Evolutionary conservation across 1,140 invertebrate genomes (phyloP).

Genomic region (Leucophenga varia): DNA sequence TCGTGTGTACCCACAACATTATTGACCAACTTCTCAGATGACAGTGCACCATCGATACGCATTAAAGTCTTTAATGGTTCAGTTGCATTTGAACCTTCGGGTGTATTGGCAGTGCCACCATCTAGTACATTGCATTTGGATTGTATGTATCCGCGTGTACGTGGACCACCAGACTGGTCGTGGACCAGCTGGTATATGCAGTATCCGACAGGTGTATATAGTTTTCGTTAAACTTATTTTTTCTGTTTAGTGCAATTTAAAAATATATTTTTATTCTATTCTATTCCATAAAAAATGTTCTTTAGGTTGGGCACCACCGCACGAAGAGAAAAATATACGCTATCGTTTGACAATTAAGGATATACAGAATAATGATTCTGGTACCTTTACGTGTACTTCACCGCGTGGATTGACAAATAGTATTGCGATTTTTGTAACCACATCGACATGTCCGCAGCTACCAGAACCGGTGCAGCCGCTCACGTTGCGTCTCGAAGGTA

Average conservation of each 20-base stretch:
- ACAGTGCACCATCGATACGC: slow-evolving; percentile 80
- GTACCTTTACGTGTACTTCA: slow-evolving; percentile 80
- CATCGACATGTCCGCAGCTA: slow-evolving; percentile 58
- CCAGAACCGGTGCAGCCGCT: slow-evolving; percentile 58
- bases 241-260: slow-evolving; percentile 1
- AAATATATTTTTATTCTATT: too few relatives aligned
- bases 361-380: slow-evolving; percentile 77
- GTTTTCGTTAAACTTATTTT: background rate
- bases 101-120: slow-evolving; percentile 77
- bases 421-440: slow-evolving; percentile 74
- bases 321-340: slow-evolving; percentile 75
- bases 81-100: slow-evolving; percentile 74
- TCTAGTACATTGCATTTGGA: slow-evolving; percentile 81
- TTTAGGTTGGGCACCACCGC: slow-evolving; percentile 76
- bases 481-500: slow-evolving; percentile 66
- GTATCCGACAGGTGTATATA: slow-evolving; percentile 71
- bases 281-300: slow-evolving; percentile 13
- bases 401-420: slow-evolving; percentile 79
- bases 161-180: slow-evolving; percentile 84
- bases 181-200: slow-evolving; percentile 79
- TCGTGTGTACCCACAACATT: slow-evolving; percentile 78
- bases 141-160: slow-evolving; percentile 72
- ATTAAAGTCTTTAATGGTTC: slow-evolving; percentile 78
- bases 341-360: slow-evolving; percentile 82
- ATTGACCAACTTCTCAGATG: slow-evolving; percentile 81